Evolutionary conservation across 1,140 invertebrate genomes (phyloP).

Genomic region (Panagrolaimus sp.): DNA sequence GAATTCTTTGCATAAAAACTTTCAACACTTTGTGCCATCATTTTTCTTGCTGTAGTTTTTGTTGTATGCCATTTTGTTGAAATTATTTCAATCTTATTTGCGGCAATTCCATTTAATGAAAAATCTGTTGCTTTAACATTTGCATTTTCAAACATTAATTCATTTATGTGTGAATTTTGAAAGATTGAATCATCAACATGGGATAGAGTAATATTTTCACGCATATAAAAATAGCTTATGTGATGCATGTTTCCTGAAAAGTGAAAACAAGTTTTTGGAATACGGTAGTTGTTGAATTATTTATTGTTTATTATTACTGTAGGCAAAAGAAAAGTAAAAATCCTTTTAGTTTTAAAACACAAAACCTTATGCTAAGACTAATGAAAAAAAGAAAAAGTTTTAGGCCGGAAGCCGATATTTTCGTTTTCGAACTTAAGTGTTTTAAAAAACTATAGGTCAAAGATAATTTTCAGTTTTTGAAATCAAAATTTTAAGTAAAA

Average conservation of each 20-base stretch:
- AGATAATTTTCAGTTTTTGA: too few relatives aligned
- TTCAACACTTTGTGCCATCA: constrained; percentile 22
- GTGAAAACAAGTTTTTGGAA: background rate
- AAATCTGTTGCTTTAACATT: constrained; percentile 30
- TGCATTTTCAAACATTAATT: constrained; percentile 32
- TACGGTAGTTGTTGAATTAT: constrained; percentile 2
- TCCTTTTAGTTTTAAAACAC: too few relatives aligned
- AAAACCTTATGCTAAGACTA: too few relatives aligned
- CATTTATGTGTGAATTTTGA: constrained; percentile 24
- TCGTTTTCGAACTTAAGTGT: too few relatives aligned
- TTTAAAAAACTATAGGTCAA: too few relatives aligned
- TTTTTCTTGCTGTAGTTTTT: constrained; percentile 11
- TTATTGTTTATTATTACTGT: too few relatives aligned
- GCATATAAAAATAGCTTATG: constrained; percentile 37
- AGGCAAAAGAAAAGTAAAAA: too few relatives aligned
- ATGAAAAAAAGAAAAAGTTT: too few relatives aligned
- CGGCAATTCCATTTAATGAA: constrained; percentile 16
- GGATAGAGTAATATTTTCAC: constrained; percentile 27
- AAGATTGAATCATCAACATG: constrained; percentile 26
- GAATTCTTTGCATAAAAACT: constrained; percentile 26
- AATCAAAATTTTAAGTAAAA: too few relatives aligned
- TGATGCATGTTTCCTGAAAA: constrained; percentile 32
- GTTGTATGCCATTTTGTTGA: constrained; percentile 30
- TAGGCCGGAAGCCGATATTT: too few relatives aligned
- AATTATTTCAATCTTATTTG: constrained; percentile 26